Conservation (phyloP, 2,113 vertebrate species). For the Cyprinodon tularosa region DNA sequence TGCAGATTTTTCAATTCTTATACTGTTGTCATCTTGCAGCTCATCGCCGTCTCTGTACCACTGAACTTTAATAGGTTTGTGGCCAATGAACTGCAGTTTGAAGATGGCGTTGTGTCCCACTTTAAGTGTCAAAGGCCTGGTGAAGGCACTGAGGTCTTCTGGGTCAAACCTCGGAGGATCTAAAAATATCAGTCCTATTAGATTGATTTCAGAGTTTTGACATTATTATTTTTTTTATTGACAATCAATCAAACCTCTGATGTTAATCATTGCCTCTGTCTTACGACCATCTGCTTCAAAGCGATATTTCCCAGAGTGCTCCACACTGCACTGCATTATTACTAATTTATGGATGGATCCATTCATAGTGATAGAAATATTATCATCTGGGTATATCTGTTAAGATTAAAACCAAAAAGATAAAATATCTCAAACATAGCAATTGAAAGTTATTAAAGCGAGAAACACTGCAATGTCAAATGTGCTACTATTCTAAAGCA, state of each 20-base stretch:
- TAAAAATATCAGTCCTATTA: conserved; percentile 37
- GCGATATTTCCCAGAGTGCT: conserved; percentile 85
- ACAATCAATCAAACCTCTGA: conserved; percentile 73
- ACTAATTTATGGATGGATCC: conserved; percentile 81
- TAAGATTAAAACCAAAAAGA: not conserved
- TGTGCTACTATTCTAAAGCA: not conserved
- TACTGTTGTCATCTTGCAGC: conserved; percentile 68
- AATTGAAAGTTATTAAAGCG: not conserved
- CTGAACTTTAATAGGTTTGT: conserved; percentile 80
- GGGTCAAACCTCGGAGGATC: conserved; percentile 84
- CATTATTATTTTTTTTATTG: not conserved
- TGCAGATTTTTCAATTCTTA: conserved; percentile 76
- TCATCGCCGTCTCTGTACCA: conserved; percentile 87
- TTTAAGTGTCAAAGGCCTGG: conserved; percentile 79
- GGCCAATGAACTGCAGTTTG: conserved; percentile 84
- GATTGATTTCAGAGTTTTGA: not conserved
- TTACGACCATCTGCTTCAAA: conserved; percentile 84
- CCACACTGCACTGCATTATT: conserved; percentile 75
- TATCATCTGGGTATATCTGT: conserved; percentile 81
- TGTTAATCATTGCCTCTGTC: conserved; percentile 77
- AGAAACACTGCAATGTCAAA: not conserved
- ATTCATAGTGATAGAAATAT: conserved; percentile 78
- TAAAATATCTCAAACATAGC: conserved; percentile 6
- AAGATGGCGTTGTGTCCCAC: conserved; percentile 80
- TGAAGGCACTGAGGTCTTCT: conserved; percentile 77